Evolutionary conservation across 2,888 invertebrate species (phyloP), one percentile per base, ranked within the genome.

Genomic region (Iphiclides podalirius): DNA sequence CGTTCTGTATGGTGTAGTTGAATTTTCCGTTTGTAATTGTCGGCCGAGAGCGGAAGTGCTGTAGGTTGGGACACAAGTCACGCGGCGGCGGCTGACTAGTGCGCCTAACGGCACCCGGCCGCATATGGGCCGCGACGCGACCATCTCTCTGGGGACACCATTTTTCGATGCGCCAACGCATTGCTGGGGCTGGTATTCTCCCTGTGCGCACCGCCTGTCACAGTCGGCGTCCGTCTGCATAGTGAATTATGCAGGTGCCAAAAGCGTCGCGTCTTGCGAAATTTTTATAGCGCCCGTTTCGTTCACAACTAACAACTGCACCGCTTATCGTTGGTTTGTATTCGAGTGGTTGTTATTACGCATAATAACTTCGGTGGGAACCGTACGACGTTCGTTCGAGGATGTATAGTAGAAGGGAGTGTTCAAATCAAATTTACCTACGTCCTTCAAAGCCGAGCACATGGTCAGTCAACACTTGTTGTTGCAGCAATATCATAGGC

Each of bases 11-110:
- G 72, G 75, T 77, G 78, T 76, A 75, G 70, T 82, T 83, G 77
- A 79, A 76, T 85, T 84, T 81, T 81, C 79, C 77, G 79, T 82
- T 79, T 82, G 79, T 87, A 84, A 86, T 84, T 79, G 75, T 74
- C 71, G 70, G 70, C 65, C 63, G 62, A 65, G 76, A 77, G 69
- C 85, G 87, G 87, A 87, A 86, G 85, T 80, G 61, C 67, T 52
- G 56, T 55, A 78, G 72, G 78, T 87, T 85, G 72, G 73, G 69
- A 84, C 70, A 73, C 85, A 52, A 58, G 81, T 86, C 87, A 87
- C 87, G 87, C 60, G 65, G 72, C 67, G 53, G 61, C 79, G 76
- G n/a, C n/a, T n/a, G 78, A 72, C 79, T 79, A 73, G 77, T 77
- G 57, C 70, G 68, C 52, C 62, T 87, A 87, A 86, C 86, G 86